Percentiles rank a stretch among this genome's conserved stretches.
Evolutionary conservation across 2,888 invertebrate species (phyloP).

Genomic region (Eremobia ochroleuca): DNA sequence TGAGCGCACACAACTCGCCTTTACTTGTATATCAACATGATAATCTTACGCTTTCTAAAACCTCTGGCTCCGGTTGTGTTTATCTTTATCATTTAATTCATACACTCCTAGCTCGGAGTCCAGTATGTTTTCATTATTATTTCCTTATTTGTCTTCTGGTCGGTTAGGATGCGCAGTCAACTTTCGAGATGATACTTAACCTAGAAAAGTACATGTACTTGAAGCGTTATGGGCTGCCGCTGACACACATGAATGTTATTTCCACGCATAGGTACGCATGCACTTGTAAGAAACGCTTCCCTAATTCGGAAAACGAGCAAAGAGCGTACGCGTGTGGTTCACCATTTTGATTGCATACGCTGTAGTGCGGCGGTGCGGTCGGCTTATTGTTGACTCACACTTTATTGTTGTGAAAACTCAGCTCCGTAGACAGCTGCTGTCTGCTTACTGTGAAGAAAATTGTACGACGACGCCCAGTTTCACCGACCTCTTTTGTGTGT

Average conservation of each 20-base stretch:
- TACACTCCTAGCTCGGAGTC: slow-evolving; percentile 68
- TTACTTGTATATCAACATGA: slow-evolving; percentile 44
- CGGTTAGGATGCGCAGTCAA: slow-evolving; percentile 77
- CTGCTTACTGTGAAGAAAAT: slow-evolving; percentile 73
- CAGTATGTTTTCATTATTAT: slow-evolving; percentile 77
- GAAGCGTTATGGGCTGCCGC: slow-evolving; percentile 62
- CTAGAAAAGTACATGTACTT: slow-evolving; percentile 73
- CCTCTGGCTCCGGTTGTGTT: slow-evolving; percentile 47
- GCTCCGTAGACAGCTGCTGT: slow-evolving; percentile 72
- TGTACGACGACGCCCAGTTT: slow-evolving; percentile 72
- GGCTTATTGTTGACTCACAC: slow-evolving; percentile 74
- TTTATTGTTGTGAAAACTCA: slow-evolving; percentile 77
- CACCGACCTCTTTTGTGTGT: slow-evolving; percentile 74
- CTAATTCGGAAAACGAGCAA: slow-evolving; percentile 64
- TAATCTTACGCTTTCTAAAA: slow-evolving; percentile 65
- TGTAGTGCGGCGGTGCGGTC: slow-evolving; percentile 59
- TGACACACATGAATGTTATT: slow-evolving; percentile 52
- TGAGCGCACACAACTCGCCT: slow-evolving; percentile 30
- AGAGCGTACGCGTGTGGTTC: slow-evolving; percentile 67
- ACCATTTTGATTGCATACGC: slow-evolving; percentile 71
- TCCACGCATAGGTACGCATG: slow-evolving; percentile 37
- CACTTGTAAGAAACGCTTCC: slow-evolving; percentile 60
- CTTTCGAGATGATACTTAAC: slow-evolving; percentile 81
- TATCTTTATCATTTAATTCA: slow-evolving; percentile 72
- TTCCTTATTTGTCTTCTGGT: slow-evolving; percentile 77